Conservation (phyloP, 2,888 invertebrate species). For the Rotaria magnacalcarata region DNA sequence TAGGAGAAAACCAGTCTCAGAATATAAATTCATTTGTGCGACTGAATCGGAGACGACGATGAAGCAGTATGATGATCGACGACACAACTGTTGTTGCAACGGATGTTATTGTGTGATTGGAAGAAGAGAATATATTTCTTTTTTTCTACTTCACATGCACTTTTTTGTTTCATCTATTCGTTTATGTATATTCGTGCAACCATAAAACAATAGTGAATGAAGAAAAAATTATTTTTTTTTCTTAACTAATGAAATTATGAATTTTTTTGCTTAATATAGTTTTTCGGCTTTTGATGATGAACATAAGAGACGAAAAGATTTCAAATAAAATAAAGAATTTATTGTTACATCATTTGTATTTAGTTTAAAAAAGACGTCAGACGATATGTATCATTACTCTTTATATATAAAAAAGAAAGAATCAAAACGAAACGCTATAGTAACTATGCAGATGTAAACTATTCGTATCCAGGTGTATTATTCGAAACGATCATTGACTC, state of each 20-base stretch:
- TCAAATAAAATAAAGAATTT: not conserved
- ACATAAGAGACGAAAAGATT: too few relatives aligned
- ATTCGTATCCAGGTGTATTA: not conserved
- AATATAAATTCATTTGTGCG: not conserved
- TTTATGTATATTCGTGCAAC: too few relatives aligned
- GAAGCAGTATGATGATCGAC: conserved; percentile 22
- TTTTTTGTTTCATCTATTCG: too few relatives aligned
- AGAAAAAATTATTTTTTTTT: too few relatives aligned
- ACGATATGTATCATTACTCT: not conserved
- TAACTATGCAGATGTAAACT: not conserved
- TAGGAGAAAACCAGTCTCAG: not conserved
- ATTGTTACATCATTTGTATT: not conserved
- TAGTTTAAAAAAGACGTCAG: not conserved
- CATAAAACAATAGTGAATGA: not conserved
- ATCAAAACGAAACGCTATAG: not conserved
- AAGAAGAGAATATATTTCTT: not conserved
- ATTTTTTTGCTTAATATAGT: too few relatives aligned
- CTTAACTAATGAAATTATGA: too few relatives aligned
- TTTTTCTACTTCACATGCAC: not conserved
- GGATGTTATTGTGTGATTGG: conserved; percentile 6
- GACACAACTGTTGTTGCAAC: not conserved
- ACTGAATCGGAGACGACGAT: not conserved
- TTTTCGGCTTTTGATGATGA: too few relatives aligned
- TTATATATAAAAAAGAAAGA: not conserved
- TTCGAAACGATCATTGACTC: not conserved